Base-by-base conservation (phyloP, 1,140 invertebrate genomes). In the Batillaria attramentaria region DNA sequence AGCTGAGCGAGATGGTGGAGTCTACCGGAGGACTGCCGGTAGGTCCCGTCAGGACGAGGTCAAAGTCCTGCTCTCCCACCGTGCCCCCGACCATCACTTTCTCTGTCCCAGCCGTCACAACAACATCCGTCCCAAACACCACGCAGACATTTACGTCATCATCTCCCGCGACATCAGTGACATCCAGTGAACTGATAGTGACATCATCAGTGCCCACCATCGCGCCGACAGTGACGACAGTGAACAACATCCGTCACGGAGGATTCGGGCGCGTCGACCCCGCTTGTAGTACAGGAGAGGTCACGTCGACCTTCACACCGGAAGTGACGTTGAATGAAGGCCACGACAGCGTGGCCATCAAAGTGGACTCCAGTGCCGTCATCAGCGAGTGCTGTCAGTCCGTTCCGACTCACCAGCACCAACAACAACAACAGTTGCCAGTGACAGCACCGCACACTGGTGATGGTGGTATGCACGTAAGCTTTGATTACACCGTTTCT, bases 31-130 rank as follows among this genome's bases (percentile, higher is more conserved):
- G n/a, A n/a, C n/a, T n/a, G n/a, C n/a, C 66, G 13, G 39, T 42
- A 10, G 13, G 6, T 20, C 13, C 39, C 1, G 24, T 13, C 41
- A 24, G 68, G 35, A 46, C 68, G 1, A 39, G 42, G 18, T 70
- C 68, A 39, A 70, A 70, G 28, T 70, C 68, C 41, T 70, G 68
- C 28, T 70, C 68, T 18, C 68, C 68, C 1, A 46, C 68, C 68
- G 33, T 70, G 4, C 41, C 68, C 68, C 68, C 68, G 24, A 31
- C 73, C 37, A 41, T 75, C 57, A 75, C 73, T n/a, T n/a, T n/a
- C n/a, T n/a, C n/a, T n/a, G n/a, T n/a, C 42, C 54, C 73, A 3
- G 42, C 57, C 28, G 68, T 50, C 41, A 70, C 24, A 39, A 70
- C 68, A 24, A n/a, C n/a, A 4, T 69, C 1, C n/a, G n/a, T n/a